phyloP scores from a whole-genome alignment of 2,888 invertebrate species.

The Tenthredo livida region DNA sequence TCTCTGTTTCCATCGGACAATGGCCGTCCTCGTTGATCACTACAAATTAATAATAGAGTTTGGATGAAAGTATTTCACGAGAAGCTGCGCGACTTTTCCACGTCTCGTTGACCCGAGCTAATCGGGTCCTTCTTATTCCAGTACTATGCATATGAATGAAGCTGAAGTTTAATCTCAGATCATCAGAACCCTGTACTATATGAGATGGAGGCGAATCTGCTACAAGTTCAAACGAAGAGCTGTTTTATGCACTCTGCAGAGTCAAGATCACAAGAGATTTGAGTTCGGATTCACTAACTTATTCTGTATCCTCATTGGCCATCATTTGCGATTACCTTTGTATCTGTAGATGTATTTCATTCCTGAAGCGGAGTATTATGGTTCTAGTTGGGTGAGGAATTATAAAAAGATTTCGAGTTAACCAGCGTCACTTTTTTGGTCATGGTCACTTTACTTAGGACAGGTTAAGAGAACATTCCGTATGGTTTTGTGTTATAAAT shows the following conservation, averaged over 20 bases:
- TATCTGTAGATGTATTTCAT: neutral
- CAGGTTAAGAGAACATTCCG: neutral
- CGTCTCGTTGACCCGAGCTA: neutral
- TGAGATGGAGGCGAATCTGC: conserved; percentile 1
- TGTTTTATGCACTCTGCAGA: neutral
- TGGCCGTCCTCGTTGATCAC: neutral
- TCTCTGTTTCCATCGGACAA: conserved; percentile 22
- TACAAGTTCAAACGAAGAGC: neutral
- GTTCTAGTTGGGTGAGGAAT: neutral
- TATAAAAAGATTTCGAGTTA: conserved; percentile 18
- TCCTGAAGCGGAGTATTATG: neutral
- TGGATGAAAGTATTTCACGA: neutral
- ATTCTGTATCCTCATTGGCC: neutral
- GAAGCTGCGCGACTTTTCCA: neutral
- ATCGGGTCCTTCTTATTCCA: neutral
- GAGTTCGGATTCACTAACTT: neutral
- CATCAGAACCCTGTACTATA: neutral
- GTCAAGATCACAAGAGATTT: neutral
- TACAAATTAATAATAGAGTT: conserved; percentile 44
- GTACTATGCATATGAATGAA: neutral
- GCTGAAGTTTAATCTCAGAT: neutral
- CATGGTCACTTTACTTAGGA: conserved; percentile 35
- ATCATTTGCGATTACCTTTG: neutral
- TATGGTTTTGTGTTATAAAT: conserved; percentile 2
- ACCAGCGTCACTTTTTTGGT: neutral